Evolutionary conservation across 2,888 invertebrate genomes (phyloP), one percentile per base, ranked within the genome.

Genomic region (Drosophila histrio): DNA sequence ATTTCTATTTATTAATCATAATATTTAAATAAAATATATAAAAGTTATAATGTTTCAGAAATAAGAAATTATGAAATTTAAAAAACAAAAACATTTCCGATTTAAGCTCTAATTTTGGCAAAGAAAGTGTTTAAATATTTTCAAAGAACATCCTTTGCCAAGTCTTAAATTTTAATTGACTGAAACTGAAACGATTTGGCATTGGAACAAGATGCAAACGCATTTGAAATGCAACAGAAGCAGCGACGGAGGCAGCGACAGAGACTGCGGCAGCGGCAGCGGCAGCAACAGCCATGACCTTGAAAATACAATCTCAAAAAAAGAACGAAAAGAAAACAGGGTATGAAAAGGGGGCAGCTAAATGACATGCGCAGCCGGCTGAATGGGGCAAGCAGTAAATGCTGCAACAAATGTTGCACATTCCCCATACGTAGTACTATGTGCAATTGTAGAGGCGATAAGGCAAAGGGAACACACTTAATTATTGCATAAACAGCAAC

Each of bases 401-500:
- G 46, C 21, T 11, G 38, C 54, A 21, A 32, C 9, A 24, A 50
- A 44, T 62, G 61, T 47, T 64, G 43, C 62, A 36, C 36, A 56
- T 17, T 15, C 2, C 15, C 2, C 15, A 43, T 24, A 34, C 52
- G 22, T 26, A 22, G 19, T 4, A 13, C 7, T 34, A 8, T 22
- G 47, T 57, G 66, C 63, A 63, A 58, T 44, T 17, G n/a, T n/a
- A 52, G 57, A 52, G 56, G 46, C 41, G 72, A 77, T 70, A 77
- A 76, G 63, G 52, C 38, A 19, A 52, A 38, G 46, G 56, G 32
- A 73, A 63, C 68, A 64, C 50, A 47, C 50, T 58, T 56, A 73
- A 67, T 60, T 75, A 71, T 72, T 74, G 72, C 77, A 79, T 60
- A 76, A 78, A 76, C 26, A 70, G 28, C 28, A 49, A 47, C 44